Conservation (phyloP, 1,140 invertebrate species). For the Drosophila micromelanica region DNA sequence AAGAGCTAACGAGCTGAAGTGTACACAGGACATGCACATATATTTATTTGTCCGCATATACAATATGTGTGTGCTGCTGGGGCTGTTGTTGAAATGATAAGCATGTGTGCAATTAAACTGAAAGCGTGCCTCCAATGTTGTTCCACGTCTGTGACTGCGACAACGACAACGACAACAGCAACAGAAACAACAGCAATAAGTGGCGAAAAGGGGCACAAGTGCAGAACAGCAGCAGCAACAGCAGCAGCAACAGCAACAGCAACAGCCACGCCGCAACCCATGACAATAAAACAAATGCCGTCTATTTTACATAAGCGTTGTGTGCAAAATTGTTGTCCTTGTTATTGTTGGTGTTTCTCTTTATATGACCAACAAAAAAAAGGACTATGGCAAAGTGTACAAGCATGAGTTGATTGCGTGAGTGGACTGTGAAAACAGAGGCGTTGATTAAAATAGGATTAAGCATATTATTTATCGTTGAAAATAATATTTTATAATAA, state of each 20-base stretch:
- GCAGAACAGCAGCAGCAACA: conserved; percentile 9
- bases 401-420: too few species aligned
- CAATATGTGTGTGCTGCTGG: conserved; percentile 8
- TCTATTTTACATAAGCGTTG: conserved; percentile 80
- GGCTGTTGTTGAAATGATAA: conserved; percentile 78
- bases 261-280: conserved; percentile 48
- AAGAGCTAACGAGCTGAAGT: conserved; percentile 66
- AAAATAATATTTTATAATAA: neutral
- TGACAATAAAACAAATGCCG: conserved; percentile 79
- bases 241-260: neutral
- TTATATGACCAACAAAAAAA: conserved; percentile 60
- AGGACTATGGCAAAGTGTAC: conserved; percentile 30
- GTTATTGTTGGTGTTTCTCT: conserved; percentile 49
- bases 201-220: conserved; percentile 1
- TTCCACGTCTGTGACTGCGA: conserved; percentile 47
- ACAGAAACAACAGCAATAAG: conserved; percentile 2
- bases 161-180: conserved; percentile 25
- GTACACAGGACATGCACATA: conserved; percentile 11
- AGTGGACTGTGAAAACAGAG: conserved; percentile 8
- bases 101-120: conserved; percentile 82
- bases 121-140: conserved; percentile 70
- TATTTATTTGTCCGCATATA: neutral
- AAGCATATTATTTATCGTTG: conserved; percentile 13
- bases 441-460: conserved; percentile 41
- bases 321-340: conserved; percentile 68